Evolutionary conservation across 2,797 vertebrate species (phyloP).

Genomic region (Jordanella pulchra): DNA sequence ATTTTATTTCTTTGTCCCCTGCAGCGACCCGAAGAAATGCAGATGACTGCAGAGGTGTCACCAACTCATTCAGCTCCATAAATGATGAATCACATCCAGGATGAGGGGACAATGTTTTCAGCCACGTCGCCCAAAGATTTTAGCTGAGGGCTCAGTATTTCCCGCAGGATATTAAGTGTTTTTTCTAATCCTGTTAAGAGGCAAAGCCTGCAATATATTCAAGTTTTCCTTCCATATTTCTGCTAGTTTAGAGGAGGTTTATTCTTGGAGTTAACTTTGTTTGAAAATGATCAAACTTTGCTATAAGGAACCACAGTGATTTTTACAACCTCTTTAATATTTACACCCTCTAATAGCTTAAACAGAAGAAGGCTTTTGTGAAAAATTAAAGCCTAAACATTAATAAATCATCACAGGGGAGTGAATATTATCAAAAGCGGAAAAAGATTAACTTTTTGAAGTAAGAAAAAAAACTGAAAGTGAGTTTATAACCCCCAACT

Average conservation of each 20-base stretch:
- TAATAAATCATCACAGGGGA: constrained; percentile 4
- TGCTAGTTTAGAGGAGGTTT: not conserved
- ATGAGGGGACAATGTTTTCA: constrained; percentile 14
- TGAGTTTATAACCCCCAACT: not conserved
- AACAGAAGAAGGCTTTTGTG: not conserved
- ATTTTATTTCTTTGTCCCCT: constrained; percentile 32
- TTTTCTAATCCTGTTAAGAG: not conserved
- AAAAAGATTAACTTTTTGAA: not conserved
- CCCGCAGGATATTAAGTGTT: not conserved
- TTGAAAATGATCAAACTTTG: not conserved
- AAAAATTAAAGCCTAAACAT: constrained; percentile 7
- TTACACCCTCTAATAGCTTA: not conserved
- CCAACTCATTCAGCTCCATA: constrained; percentile 19
- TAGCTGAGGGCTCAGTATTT: not conserved
- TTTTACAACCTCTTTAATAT: constrained; percentile 5
- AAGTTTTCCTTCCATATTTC: not conserved
- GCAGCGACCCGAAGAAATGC: constrained; percentile 20
- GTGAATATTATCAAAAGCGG: not conserved
- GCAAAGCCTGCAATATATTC: not conserved
- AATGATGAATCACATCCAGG: constrained; percentile 31
- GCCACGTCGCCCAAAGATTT: not conserved
- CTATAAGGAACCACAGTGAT: not conserved
- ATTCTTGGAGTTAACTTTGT: not conserved
- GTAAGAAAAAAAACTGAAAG: not conserved
- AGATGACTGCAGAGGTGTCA: constrained; percentile 26